Evolutionary conservation across 2,113 vertebrate genomes (phyloP), one percentile per base, ranked within the genome.

Genomic region (Cyanistes caeruleus): DNA sequence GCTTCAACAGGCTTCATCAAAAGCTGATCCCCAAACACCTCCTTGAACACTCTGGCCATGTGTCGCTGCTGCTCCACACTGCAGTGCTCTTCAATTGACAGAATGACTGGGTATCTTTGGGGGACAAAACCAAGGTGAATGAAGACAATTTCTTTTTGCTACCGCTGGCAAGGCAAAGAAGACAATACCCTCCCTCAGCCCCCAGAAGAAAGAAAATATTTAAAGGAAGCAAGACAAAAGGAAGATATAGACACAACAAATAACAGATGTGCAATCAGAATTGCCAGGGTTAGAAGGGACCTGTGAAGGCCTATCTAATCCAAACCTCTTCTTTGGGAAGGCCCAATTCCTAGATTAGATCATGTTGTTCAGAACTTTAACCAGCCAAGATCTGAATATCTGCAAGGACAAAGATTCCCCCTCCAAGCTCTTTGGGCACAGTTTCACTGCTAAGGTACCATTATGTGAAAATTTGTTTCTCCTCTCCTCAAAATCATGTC

Each of bases 31-130:
- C 99, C 99, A 43, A 99, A 98, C 13, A 99, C 98, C 1, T 99
- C 99, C 95, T 96, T 98, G 97, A 99, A 99, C 67, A 99, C 98
- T 14, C 95, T 98, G 90, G 99, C 99, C 98, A 99, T 99, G 92
- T 99, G 97, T 35, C 99, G 98, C 96, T 99, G 99, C 95, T 99
- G 99, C 51, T 99, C 99, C n/a, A 99, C 52, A 0, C 98, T 95
- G 25, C 99, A 99, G 70, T 99, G 99, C 93, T 99, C 99, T 97
- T 99, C 99, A 2, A 99, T 99, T 58, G 99, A 99, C 93, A 99
- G 98, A 95, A 99, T 98, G 70, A 99, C 90, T 0, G 99, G 99
- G 96, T 98, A 99, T 28, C 99, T 99, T 95, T 20, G 18, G 80
- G 30, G 3, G 10, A 84, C 56, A 53, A 92, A 80, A 65, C 16